Conservation (phyloP, 2,797 vertebrate genomes). For the Bovichtus diacanthus region DNA sequence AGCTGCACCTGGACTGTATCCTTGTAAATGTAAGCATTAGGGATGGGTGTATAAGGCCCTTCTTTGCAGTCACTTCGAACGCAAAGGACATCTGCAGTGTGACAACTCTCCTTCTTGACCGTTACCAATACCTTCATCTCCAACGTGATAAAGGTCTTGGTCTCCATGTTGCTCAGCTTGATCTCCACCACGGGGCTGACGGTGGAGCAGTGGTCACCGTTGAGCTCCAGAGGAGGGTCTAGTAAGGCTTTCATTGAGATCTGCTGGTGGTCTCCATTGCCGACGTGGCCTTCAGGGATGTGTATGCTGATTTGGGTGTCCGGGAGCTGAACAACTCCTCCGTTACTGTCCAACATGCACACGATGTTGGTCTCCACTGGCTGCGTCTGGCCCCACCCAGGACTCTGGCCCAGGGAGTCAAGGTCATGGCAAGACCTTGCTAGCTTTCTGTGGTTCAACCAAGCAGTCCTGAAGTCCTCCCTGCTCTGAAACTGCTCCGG, state of each 20-base stretch:
- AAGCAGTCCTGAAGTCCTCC: constrained; percentile 95
- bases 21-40: constrained; percentile 88
- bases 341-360: constrained; percentile 91
- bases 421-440: constrained; percentile 97
- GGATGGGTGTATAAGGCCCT: constrained; percentile 89
- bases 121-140: constrained; percentile 92
- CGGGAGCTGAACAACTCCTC: constrained; percentile 94
- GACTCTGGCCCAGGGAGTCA: constrained; percentile 94
- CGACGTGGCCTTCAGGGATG: constrained; percentile 93
- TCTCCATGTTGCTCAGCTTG: constrained; percentile 95
- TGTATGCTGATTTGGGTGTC: constrained; percentile 94
- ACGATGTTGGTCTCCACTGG: constrained; percentile 95
- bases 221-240: constrained; percentile 94
- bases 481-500: constrained; percentile 97
- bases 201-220: constrained; percentile 91
- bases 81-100: constrained; percentile 88
- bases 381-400: constrained; percentile 98
- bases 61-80: constrained; percentile 93
- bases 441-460: constrained; percentile 96
- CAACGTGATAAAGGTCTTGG: constrained; percentile 89
- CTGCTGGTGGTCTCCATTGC: constrained; percentile 91
- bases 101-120: constrained; percentile 88
- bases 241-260: constrained; percentile 95
- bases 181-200: constrained; percentile 95
- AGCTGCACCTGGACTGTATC: constrained; percentile 94